These are phyloP conservation scores for Bucorvus abyssinicus DNA, from an alignment of 2,797 vertebrate species.

Conservation along the genomic window DNA sequence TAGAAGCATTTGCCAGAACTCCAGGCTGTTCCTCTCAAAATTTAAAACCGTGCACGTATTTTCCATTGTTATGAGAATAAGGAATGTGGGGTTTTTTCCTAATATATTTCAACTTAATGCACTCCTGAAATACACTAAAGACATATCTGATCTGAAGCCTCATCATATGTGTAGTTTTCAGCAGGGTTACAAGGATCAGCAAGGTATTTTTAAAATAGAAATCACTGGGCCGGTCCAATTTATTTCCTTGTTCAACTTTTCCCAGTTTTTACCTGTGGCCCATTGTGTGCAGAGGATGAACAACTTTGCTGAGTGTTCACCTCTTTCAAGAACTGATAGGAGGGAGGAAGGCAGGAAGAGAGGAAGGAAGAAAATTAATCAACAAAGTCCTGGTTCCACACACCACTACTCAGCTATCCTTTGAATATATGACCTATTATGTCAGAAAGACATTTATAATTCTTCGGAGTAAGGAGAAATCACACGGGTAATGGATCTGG, in stretches of 20 bases:
- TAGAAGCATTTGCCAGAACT: neutral
- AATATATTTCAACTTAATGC: neutral
- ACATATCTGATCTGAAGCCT: neutral
- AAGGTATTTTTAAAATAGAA: neutral
- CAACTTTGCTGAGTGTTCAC: neutral
- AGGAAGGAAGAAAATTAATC: neutral
- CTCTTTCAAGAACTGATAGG: neutral
- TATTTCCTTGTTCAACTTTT: neutral
- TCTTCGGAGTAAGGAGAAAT: neutral
- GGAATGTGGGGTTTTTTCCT: neutral
- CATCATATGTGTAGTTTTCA: neutral
- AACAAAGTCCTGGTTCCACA: neutral
- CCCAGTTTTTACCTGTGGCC: neutral
- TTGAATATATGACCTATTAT: neutral
- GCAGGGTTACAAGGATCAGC: neutral
- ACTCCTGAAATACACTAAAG: neutral
- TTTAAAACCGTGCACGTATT: neutral
- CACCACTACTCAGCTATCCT: neutral
- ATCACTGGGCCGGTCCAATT: neutral
- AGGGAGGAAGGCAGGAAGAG: neutral
- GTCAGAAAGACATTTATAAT: neutral
- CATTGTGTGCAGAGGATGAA: neutral
- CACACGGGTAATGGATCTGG: neutral
- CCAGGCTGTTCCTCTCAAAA: neutral
- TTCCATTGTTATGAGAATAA: neutral